A percentile compares a stretch with the other conserved stretches of the same genome.
These are phyloP conservation scores for Alethe diademata DNA, from an alignment of 2,113 vertebrate species.

Conservation along the genomic window DNA sequence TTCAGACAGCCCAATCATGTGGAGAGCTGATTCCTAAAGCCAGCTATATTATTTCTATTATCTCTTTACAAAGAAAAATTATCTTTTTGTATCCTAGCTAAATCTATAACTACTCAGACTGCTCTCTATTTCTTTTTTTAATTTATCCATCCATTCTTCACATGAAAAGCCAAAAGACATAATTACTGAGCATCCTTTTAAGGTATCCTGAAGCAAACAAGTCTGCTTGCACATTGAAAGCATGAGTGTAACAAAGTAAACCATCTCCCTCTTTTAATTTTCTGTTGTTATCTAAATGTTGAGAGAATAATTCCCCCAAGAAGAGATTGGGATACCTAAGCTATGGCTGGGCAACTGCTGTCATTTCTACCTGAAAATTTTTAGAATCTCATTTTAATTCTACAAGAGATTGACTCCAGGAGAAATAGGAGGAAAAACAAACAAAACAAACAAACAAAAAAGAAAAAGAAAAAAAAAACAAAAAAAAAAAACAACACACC, in stretches of 20 bases:
- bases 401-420: background rate
- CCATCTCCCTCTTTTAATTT: background rate
- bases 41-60: background rate
- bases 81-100: background rate
- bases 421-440: background rate
- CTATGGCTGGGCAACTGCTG: background rate
- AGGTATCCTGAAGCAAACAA: background rate
- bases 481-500: no score
- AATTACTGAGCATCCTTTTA: background rate
- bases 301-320: background rate
- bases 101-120: background rate
- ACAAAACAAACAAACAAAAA: no score
- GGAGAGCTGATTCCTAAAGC: background rate
- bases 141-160: background rate
- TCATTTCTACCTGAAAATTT: background rate
- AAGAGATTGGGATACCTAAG: background rate
- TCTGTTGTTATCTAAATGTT: background rate
- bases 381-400: background rate
- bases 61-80: background rate
- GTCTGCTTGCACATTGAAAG: background rate
- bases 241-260: background rate
- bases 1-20: background rate
- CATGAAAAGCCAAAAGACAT: background rate
- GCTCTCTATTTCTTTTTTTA: background rate
- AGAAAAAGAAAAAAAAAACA: no score